A percentile compares a stretch with the other conserved stretches of the same genome.
These are phyloP conservation scores for Chromobotia macracanthus DNA, from an alignment of 2,797 vertebrate genomes.

Conservation along the genomic window DNA sequence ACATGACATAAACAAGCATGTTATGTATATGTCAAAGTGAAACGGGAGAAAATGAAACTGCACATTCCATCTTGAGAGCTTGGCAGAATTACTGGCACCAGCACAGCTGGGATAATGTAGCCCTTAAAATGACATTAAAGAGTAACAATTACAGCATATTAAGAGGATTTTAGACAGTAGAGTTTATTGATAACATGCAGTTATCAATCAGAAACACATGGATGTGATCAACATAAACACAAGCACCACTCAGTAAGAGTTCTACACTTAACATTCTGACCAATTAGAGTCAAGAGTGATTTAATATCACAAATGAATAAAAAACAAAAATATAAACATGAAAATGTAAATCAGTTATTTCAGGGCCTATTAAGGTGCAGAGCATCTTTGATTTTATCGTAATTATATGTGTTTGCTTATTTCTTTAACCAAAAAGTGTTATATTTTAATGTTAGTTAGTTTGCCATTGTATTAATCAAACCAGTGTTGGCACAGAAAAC, in stretches of 20 bases:
- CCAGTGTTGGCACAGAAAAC: constrained; percentile 76
- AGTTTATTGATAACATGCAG: neutral
- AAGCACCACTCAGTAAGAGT: too few relatives aligned
- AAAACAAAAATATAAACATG: too few relatives aligned
- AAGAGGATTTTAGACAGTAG: neutral
- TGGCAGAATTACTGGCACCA: constrained; percentile 19
- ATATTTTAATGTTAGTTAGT: constrained; percentile 73
- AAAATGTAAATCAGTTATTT: too few relatives aligned
- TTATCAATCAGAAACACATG: neutral
- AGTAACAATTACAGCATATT: constrained; percentile 3
- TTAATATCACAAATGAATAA: too few relatives aligned
- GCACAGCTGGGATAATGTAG: neutral
- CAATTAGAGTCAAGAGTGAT: too few relatives aligned
- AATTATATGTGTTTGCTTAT: constrained; percentile 29
- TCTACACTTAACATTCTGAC: too few relatives aligned
- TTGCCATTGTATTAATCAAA: constrained; percentile 78
- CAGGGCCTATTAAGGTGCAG: too few relatives aligned
- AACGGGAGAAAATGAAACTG: constrained; percentile 11
- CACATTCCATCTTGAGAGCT: constrained; percentile 19
- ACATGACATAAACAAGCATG: constrained; percentile 30
- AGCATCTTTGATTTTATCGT: constrained; percentile 6
- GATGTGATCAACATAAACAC: neutral
- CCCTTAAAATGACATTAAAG: constrained; percentile 30
- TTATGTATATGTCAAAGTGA: constrained; percentile 40
- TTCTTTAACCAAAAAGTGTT: constrained; percentile 41